Percentiles rank a stretch among this genome's conserved stretches.
Evolutionary conservation across 2,797 vertebrate species (phyloP).

Genomic region (Melanotaenia maccullochi): DNA sequence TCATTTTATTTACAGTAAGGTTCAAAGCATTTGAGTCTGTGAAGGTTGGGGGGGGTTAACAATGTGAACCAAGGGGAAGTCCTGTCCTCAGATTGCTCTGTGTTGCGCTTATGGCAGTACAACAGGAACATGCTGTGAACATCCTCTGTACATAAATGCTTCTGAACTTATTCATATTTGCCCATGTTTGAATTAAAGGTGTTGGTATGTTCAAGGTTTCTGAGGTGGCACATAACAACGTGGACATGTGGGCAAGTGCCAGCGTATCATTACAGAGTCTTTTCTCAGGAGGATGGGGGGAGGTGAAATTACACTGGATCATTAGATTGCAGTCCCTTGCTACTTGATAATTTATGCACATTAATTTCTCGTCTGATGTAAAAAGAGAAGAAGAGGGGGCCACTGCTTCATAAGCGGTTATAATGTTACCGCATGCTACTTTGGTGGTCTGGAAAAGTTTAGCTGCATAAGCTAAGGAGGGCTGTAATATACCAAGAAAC

Average conservation of each 20-base stretch:
- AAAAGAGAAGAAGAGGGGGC: slow-evolving; percentile 48
- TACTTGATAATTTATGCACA: slow-evolving; percentile 84
- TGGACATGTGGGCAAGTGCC: slow-evolving; percentile 19
- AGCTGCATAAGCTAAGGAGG: slow-evolving; percentile 51
- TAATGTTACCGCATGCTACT: slow-evolving; percentile 59
- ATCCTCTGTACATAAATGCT: slow-evolving; percentile 14
- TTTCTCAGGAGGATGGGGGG: slow-evolving; percentile 31
- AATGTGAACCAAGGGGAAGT: slow-evolving; percentile 47
- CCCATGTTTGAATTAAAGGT: slow-evolving; percentile 17
- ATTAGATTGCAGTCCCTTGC: slow-evolving; percentile 74
- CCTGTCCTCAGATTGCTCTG: slow-evolving; percentile 43
- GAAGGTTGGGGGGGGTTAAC: slow-evolving; percentile 15
- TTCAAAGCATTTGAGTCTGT: slow-evolving; percentile 36
- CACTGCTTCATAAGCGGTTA: slow-evolving; percentile 70
- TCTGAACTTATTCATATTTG: slow-evolving; percentile 20
- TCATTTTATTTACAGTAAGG: slow-evolving; percentile 50
- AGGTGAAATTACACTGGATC: slow-evolving; percentile 66
- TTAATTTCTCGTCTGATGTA: slow-evolving; percentile 72
- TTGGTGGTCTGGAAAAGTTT: slow-evolving; percentile 69
- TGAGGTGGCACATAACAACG: slow-evolving; percentile 27
- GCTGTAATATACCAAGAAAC: slow-evolving; percentile 59
- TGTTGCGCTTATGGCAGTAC: slow-evolving; percentile 24
- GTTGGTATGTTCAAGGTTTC: slow-evolving; percentile 13
- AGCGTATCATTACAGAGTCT: slow-evolving; percentile 18
- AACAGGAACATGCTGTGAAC: slow-evolving; percentile 27